Conservation (phyloP, 1,140 invertebrate species). For the Subanguina moxae region DNA sequence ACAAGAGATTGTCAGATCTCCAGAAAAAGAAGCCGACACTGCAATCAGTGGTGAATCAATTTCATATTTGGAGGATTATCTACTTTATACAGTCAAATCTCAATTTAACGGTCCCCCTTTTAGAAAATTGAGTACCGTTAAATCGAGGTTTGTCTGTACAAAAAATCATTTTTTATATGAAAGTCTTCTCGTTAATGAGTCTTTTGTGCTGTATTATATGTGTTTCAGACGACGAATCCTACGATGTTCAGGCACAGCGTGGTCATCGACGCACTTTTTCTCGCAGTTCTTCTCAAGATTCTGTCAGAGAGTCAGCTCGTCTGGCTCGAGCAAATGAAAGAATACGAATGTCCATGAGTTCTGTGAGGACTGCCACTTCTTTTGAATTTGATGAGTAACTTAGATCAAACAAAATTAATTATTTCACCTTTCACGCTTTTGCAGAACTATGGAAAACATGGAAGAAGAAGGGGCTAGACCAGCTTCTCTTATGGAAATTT, state of each 20-base stretch:
- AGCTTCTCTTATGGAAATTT: conserved; percentile 44
- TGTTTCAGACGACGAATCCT: background rate
- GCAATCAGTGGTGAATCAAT: no score
- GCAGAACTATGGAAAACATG: conserved; percentile 41
- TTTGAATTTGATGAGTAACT: conserved; percentile 3
- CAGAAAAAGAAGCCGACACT: background rate
- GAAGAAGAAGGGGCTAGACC: conserved; percentile 42
- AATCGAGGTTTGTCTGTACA: background rate
- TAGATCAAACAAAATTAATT: background rate
- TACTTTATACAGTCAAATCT: background rate
- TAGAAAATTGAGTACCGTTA: no score
- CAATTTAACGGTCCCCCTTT: no score
- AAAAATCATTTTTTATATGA: background rate
- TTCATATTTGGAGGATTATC: no score
- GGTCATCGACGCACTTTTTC: background rate
- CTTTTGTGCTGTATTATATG: background rate
- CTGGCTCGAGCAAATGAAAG: conserved; percentile 10
- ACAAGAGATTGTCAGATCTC: conserved; percentile 24
- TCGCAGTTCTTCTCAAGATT: background rate
- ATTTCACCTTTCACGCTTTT: background rate
- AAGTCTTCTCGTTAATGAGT: background rate
- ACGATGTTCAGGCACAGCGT: background rate
- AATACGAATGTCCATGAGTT: conserved; percentile 26
- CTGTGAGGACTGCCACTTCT: conserved; percentile 20
- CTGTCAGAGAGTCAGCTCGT: background rate